Evolutionary conservation across 1,140 invertebrate species (phyloP).

Genomic region (Pogonognathellus flavescens): DNA sequence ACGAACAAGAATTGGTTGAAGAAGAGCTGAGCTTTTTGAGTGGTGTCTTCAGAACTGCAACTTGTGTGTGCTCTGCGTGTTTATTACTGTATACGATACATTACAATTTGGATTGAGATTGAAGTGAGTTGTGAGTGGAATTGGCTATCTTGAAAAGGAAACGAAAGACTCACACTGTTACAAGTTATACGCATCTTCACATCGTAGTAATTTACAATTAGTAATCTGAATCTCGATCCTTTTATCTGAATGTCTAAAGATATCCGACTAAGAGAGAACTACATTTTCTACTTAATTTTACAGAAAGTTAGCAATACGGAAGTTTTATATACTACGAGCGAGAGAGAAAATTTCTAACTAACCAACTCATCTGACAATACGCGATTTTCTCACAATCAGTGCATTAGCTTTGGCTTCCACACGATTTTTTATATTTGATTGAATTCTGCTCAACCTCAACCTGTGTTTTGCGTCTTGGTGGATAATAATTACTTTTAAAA

Average conservation of each 20-base stretch:
- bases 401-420: conserved; percentile 5
- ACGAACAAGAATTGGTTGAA: too few relatives aligned
- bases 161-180: neutral
- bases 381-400: conserved; percentile 39
- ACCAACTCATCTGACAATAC: conserved; percentile 31
- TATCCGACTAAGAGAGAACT: conserved; percentile 38
- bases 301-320: conserved; percentile 42
- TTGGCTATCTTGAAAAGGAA: conserved; percentile 38
- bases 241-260: conserved; percentile 10
- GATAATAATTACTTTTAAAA: conserved; percentile 20
- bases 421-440: conserved; percentile 29
- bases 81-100: too few relatives aligned
- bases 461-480: neutral
- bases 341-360: conserved; percentile 30
- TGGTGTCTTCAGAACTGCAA: too few relatives aligned
- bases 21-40: too few relatives aligned
- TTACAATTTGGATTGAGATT: too few relatives aligned
- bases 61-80: too few relatives aligned
- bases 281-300: conserved; percentile 44
- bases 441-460: conserved; percentile 9
- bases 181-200: conserved; percentile 22
- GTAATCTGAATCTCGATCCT: conserved; percentile 17
- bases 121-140: too few relatives aligned
- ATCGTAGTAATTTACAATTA: neutral
- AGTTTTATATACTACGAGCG: conserved; percentile 17